Conservation (phyloP, 2,113 vertebrate species). For the Hippoglossus stenolepis region DNA sequence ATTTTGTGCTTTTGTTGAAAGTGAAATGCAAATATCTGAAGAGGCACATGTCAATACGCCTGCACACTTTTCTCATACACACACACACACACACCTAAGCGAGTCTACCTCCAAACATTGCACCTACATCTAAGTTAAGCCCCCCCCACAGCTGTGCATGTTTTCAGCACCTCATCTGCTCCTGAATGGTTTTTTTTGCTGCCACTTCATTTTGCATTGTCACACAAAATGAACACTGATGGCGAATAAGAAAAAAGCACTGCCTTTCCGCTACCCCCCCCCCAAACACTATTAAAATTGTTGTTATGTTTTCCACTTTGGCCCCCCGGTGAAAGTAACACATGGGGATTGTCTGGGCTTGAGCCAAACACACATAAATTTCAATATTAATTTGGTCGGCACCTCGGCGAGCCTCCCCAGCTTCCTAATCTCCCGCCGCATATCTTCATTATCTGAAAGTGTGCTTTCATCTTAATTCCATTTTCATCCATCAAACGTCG, state of each 20-base stretch:
- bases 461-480: slow-evolving; percentile 82
- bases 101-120: too few species aligned
- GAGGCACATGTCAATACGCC: slow-evolving; percentile 22
- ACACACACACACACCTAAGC: too few species aligned
- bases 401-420: slow-evolving; percentile 56
- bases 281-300: slow-evolving; percentile 59
- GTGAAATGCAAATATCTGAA: slow-evolving; percentile 41
- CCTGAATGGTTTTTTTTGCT: slow-evolving; percentile 12
- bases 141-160: too few species aligned
- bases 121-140: too few species aligned
- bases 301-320: slow-evolving; percentile 77
- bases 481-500: slow-evolving; percentile 81
- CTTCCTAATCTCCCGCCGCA: slow-evolving; percentile 70
- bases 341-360: slow-evolving; percentile 72
- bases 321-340: slow-evolving; percentile 51
- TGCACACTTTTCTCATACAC: neutral
- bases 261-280: slow-evolving; percentile 13
- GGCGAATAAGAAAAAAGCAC: slow-evolving; percentile 52
- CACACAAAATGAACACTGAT: slow-evolving; percentile 64
- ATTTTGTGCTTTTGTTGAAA: slow-evolving; percentile 38
- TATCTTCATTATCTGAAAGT: slow-evolving; percentile 82
- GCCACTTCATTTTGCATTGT: slow-evolving; percentile 43
- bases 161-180: neutral
- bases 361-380: slow-evolving; percentile 80
- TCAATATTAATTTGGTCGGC: slow-evolving; percentile 78